These are phyloP conservation scores for Linepithema humile DNA, from an alignment of 1,140 invertebrate species.

Conservation along the genomic window DNA sequence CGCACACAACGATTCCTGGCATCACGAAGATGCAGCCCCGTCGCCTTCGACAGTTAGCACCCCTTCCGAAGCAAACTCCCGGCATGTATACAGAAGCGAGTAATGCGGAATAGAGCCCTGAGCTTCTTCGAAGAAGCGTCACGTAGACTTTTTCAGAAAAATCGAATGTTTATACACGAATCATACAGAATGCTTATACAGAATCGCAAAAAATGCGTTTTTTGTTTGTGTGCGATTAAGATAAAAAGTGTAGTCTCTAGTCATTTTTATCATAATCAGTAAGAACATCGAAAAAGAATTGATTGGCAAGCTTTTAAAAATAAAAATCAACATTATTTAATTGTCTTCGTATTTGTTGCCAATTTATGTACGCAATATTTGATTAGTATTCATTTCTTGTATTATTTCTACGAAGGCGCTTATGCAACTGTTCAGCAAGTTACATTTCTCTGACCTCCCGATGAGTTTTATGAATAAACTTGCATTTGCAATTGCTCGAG, in stretches of 20 bases:
- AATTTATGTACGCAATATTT: background rate
- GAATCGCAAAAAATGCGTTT: too few relatives aligned
- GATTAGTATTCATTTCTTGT: background rate
- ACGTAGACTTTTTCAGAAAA: background rate
- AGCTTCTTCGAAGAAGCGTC: slow-evolving; percentile 31
- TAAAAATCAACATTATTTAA: background rate
- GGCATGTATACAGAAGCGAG: background rate
- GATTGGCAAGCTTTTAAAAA: background rate
- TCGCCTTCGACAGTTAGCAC: slow-evolving; percentile 65
- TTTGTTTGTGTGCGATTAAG: too few relatives aligned
- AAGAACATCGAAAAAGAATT: background rate
- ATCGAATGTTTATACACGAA: background rate
- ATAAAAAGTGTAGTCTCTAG: background rate
- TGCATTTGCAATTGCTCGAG: slow-evolving; percentile 39
- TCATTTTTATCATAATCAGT: too few relatives aligned
- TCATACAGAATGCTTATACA: background rate
- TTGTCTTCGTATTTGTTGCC: background rate
- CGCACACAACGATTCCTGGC: slow-evolving; percentile 28
- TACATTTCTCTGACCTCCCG: background rate
- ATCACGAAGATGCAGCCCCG: slow-evolving; percentile 48
- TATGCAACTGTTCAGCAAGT: background rate
- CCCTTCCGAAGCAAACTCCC: slow-evolving; percentile 42
- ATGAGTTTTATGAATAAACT: slow-evolving; percentile 57
- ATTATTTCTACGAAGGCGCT: background rate
- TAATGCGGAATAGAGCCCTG: slow-evolving; percentile 8